These are phyloP conservation scores for Trididemnum nubilum DNA, from an alignment of 23 tunicate genomes.

Conservation along the genomic window DNA sequence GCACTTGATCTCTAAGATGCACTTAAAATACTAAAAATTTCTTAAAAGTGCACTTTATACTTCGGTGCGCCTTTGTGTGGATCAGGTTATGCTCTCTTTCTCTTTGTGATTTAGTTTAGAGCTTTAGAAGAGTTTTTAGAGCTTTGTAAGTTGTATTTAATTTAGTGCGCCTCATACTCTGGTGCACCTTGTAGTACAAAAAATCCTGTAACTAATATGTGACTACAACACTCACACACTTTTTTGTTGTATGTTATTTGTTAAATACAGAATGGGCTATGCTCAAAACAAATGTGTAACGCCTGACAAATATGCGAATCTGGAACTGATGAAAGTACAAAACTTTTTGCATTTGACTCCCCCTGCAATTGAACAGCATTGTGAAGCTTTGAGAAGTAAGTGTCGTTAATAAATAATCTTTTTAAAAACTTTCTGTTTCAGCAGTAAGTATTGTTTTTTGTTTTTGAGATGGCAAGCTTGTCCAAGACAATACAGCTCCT, in stretches of 20 bases:
- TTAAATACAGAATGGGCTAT: constrained; percentile 62
- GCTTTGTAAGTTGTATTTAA: no score
- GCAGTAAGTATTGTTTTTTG: not conserved
- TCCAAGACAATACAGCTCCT: not conserved
- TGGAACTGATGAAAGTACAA: constrained; percentile 86
- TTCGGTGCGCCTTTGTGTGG: no score
- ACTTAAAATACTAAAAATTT: no score
- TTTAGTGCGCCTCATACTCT: no score
- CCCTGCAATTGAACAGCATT: constrained; percentile 78
- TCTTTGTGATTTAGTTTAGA: no score
- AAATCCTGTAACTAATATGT: not conserved
- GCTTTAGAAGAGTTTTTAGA: no score
- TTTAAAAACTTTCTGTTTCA: not conserved
- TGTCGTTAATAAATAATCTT: no score
- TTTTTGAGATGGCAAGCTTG: not conserved
- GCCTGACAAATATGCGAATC: constrained; percentile 65
- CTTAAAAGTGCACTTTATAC: no score
- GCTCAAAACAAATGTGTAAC: constrained; percentile 39
- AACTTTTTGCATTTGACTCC: constrained; percentile 90
- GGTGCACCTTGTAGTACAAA: no score
- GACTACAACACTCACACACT: not conserved
- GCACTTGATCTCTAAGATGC: no score
- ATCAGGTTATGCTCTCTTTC: no score
- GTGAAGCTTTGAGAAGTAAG: constrained; percentile 67
- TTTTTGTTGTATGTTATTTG: no score